Base-by-base conservation (phyloP, 1,140 invertebrate genomes). In the Brachionus asplanchnoidis region DNA sequence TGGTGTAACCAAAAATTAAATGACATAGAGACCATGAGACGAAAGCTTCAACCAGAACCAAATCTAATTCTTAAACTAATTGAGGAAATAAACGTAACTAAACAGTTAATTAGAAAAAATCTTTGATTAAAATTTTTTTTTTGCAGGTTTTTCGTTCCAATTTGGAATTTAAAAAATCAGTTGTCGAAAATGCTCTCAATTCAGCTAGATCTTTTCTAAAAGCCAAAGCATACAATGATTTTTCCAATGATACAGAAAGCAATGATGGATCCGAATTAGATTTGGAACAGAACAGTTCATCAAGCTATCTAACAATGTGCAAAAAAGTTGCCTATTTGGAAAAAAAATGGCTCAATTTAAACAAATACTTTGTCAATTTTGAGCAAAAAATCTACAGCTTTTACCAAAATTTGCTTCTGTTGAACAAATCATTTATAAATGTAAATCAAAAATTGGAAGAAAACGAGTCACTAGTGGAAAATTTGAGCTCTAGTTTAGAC, bases 121-220 rank as follows among this genome's bases (percentile, higher is more conserved):
- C 12, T 77, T 40, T 56, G 0, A n/a, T 78, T 36, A 46, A 20
- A 28, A 42, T 20, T 56, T 40, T 28, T 56, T 36, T 7, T 20
- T 53, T 60, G 2, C 5, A 82, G 79, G 20, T 68, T 65, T 82
- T 82, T 12, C 50, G 36, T 11, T 60, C 50, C 7, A 82, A 82
- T 82, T 26, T 82, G n/a, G 79, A 82, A 17, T 82, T 44, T 28
- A 82, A 82, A 68, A 82, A 68, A 46, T 46, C 79, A 1, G 20
- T 82, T 26, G 60, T 82, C 20, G 79, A 82, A 46, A 82, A 65
- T 36, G 28, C 79, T 11, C n/a, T 82, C 17, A 28, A 9, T 32
- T 20, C 65, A 14, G 20, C 73, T 23, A 77, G 46, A 77, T 77
- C 73, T 14, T 28, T 20, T 50, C 50, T 46, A 12, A 73, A 42